phyloP scores from a whole-genome alignment of 2,113 vertebrate species.

The Trogon surrucura region DNA sequence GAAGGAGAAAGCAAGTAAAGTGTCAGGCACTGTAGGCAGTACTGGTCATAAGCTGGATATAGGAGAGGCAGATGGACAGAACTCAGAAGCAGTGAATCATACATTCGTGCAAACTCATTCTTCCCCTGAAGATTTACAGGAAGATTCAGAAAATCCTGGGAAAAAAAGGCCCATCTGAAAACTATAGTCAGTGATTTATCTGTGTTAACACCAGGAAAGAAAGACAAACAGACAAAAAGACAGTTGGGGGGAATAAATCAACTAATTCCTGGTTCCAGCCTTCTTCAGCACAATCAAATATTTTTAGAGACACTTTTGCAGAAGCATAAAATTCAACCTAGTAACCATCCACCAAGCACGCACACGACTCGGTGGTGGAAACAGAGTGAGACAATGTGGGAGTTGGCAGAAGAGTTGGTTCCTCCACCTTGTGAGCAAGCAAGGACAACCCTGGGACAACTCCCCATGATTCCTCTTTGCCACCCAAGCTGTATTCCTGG shows the following conservation, averaged over 20 bases:
- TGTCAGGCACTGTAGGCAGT: not conserved
- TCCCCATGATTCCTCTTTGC: not conserved
- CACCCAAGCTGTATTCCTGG: constrained; percentile 2
- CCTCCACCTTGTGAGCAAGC: not conserved
- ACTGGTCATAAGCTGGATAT: not conserved
- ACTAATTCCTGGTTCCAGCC: not conserved
- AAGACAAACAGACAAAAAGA: not conserved
- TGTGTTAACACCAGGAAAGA: not conserved
- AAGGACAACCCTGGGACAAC: not conserved
- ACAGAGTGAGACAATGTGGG: not conserved
- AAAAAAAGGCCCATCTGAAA: not conserved
- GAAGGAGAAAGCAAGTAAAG: constrained; percentile 17
- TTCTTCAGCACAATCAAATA: not conserved
- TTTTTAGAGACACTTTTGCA: not conserved
- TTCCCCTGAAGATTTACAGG: not conserved
- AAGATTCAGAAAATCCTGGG: not conserved
- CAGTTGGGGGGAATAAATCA: not conserved
- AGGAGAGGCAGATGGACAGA: not conserved
- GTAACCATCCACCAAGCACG: not conserved
- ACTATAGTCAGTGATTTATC: not conserved
- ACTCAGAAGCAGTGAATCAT: not conserved
- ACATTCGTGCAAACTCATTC: not conserved
- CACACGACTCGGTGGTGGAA: not conserved
- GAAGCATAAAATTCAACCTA: not conserved
- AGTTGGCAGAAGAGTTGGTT: not conserved